Evolutionary conservation across 2,797 vertebrate genomes (phyloP).

Genomic region (Echiichthys vipera): DNA sequence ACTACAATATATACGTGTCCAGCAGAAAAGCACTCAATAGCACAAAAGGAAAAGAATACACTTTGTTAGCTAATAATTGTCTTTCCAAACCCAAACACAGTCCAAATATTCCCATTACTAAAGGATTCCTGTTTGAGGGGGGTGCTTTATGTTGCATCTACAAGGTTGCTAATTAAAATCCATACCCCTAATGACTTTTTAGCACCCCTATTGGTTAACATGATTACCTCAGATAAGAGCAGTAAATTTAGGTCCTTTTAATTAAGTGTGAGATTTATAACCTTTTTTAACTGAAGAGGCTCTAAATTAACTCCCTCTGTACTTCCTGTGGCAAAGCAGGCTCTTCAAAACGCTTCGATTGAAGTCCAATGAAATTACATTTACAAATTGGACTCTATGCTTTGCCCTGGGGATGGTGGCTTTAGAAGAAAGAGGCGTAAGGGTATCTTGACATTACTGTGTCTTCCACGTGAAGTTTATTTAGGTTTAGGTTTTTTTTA

Average conservation of each 20-base stretch:
- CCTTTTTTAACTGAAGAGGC: slow-evolving; percentile 56
- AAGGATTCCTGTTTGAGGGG: slow-evolving; percentile 55
- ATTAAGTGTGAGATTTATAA: slow-evolving; percentile 85
- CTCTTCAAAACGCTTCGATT: slow-evolving; percentile 22
- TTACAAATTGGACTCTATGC: slow-evolving; percentile 10
- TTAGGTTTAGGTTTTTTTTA: background rate
- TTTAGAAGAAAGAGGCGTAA: background rate
- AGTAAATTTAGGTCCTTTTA: slow-evolving; percentile 84
- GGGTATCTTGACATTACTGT: background rate
- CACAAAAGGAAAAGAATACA: slow-evolving; percentile 17
- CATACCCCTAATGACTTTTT: slow-evolving; percentile 85
- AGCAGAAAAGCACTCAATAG: too few relatives aligned
- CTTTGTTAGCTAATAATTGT: slow-evolving; percentile 56
- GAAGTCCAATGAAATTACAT: slow-evolving; percentile 33
- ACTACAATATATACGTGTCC: too few relatives aligned
- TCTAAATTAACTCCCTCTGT: slow-evolving; percentile 56
- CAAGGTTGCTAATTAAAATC: slow-evolving; percentile 85
- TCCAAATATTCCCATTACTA: slow-evolving; percentile 58
- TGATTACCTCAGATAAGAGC: slow-evolving; percentile 85
- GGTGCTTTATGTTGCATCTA: slow-evolving; percentile 78
- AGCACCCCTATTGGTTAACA: slow-evolving; percentile 83
- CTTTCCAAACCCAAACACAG: slow-evolving; percentile 37
- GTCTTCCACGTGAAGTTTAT: background rate
- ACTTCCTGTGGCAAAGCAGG: slow-evolving; percentile 21
- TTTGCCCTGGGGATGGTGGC: background rate